These are phyloP conservation scores for Helicoverpa assulta DNA, from an alignment of 2,888 invertebrate genomes.

Conservation along the genomic window DNA sequence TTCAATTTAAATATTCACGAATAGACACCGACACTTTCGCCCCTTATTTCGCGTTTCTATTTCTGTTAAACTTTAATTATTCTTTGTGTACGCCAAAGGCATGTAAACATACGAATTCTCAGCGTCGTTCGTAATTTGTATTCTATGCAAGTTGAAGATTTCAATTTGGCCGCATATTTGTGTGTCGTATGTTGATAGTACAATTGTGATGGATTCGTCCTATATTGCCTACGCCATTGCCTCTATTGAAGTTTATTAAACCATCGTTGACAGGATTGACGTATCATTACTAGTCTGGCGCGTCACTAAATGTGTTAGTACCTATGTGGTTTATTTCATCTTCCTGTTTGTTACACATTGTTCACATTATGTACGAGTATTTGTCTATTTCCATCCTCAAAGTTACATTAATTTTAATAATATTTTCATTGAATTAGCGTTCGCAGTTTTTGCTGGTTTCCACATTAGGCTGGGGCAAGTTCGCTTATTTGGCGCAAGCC, in stretches of 20 bases:
- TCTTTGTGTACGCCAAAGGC: constrained; percentile 62
- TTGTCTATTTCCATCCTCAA: constrained; percentile 36
- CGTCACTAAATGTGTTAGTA: constrained; percentile 6
- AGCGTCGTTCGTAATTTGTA: constrained; percentile 72
- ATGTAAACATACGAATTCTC: constrained; percentile 71
- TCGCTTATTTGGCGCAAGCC: constrained; percentile 78
- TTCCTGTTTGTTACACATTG: constrained; percentile 45
- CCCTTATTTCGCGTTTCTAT: constrained; percentile 64
- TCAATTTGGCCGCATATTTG: constrained; percentile 67
- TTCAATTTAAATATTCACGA: constrained; percentile 36
- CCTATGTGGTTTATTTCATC: constrained; percentile 20
- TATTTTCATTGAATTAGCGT: constrained; percentile 55
- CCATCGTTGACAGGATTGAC: constrained; percentile 38
- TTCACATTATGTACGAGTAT: constrained; percentile 14
- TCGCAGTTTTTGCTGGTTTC: constrained; percentile 71
- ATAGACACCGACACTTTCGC: constrained; percentile 68
- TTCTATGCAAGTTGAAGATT: constrained; percentile 68
- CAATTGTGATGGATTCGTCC: constrained; percentile 77
- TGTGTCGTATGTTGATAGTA: constrained; percentile 72
- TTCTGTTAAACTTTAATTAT: constrained; percentile 66
- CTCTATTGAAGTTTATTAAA: constrained; percentile 74
- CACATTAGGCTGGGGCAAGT: constrained; percentile 76
- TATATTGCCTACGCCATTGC: constrained; percentile 67
- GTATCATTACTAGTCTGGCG: constrained; percentile 20
- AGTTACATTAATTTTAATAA: constrained; percentile 46